phyloP scores from a whole-genome alignment of 2,888 invertebrate genomes.

The Meiosimyza platycephala region DNA sequence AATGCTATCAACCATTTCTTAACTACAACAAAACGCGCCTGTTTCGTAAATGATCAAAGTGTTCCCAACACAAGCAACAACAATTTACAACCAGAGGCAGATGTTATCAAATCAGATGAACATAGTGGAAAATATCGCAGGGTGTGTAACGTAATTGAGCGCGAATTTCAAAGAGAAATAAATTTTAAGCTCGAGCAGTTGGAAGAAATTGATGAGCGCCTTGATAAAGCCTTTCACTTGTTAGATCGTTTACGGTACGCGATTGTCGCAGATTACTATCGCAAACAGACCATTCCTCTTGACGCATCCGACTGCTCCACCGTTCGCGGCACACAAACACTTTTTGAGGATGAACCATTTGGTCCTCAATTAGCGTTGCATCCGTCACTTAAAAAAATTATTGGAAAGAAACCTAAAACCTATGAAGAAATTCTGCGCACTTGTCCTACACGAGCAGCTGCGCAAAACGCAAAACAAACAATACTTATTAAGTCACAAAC shows the following conservation, averaged over 20 bases:
- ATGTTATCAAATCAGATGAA: neutral
- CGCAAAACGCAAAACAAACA: conserved; percentile 66
- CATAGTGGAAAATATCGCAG: conserved; percentile 56
- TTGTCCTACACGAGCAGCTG: conserved; percentile 68
- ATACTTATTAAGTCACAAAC: conserved; percentile 59
- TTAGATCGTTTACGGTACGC: conserved; percentile 73
- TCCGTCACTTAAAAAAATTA: conserved; percentile 79
- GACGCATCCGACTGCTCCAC: conserved; percentile 60
- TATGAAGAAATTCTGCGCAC: conserved; percentile 68
- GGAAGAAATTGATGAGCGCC: conserved; percentile 75
- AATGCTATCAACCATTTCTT: conserved; percentile 10
- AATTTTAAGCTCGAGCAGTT: conserved; percentile 78
- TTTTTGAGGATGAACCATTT: conserved; percentile 53
- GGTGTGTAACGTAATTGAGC: conserved; percentile 74
- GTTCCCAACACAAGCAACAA: neutral
- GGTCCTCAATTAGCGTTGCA: conserved; percentile 73
- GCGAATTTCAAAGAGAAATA: conserved; percentile 80
- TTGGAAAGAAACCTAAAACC: conserved; percentile 72
- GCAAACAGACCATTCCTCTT: conserved; percentile 69
- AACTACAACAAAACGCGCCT: neutral
- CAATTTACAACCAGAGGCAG: neutral
- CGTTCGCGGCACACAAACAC: conserved; percentile 53
- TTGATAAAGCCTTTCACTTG: conserved; percentile 71
- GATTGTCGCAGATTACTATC: conserved; percentile 73
- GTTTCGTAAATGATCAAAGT: neutral